Evolutionary conservation across 2,888 invertebrate species (phyloP).

Genomic region (Drosophila neotestacea): DNA sequence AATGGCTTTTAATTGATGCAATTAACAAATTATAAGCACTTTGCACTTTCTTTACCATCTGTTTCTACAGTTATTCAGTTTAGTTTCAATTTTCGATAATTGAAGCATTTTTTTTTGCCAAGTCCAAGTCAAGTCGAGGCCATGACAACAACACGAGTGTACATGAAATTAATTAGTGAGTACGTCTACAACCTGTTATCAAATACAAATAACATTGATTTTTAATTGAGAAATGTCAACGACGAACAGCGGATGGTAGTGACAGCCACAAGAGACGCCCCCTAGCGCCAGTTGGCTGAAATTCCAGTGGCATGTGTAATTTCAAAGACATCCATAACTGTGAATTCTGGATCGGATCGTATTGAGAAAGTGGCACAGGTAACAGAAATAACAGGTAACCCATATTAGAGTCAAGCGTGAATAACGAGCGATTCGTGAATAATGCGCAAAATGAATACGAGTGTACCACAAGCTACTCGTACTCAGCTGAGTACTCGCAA

Average conservation of each 20-base stretch:
- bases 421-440: slow-evolving; percentile 26
- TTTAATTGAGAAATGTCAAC: slow-evolving; percentile 45
- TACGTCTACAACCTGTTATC: slow-evolving; percentile 20
- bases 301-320: slow-evolving; percentile 60
- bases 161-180: slow-evolving; percentile 66
- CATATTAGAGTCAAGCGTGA: slow-evolving; percentile 9
- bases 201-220: slow-evolving; percentile 39
- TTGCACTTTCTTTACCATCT: slow-evolving; percentile 1
- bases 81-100: background rate
- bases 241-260: background rate
- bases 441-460: background rate
- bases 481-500: slow-evolving; percentile 14
- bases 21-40: slow-evolving; percentile 37
- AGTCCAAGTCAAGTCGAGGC: slow-evolving; percentile 6
- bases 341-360: slow-evolving; percentile 21
- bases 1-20: slow-evolving; percentile 46
- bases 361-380: slow-evolving; percentile 39
- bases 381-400: slow-evolving; percentile 6
- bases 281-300: slow-evolving; percentile 40
- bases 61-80: background rate
- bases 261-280: slow-evolving; percentile 24
- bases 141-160: slow-evolving; percentile 5
- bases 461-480: background rate
- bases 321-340: slow-evolving; percentile 22
- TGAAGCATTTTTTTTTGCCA: background rate